Conservation (phyloP, 2,888 invertebrate genomes). For the Nomada ruficornis region DNA sequence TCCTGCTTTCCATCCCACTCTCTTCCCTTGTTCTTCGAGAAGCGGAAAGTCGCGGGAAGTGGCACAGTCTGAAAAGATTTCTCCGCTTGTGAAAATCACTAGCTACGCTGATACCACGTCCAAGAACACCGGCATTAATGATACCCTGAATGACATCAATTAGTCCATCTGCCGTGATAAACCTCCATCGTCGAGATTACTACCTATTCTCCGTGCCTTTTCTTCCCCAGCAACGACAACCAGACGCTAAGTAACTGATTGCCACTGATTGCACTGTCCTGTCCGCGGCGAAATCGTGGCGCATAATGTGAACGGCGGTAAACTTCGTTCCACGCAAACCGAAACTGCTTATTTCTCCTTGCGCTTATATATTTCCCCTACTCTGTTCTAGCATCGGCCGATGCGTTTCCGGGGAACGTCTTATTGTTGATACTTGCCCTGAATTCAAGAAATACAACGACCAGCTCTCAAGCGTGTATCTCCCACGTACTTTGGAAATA, state of each 20-base stretch:
- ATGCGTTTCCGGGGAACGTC: neutral
- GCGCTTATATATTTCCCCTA: neutral
- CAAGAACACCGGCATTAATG: conserved; percentile 72
- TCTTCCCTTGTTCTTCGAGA: conserved; percentile 56
- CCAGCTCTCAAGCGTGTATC: neutral
- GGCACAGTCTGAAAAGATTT: conserved; percentile 77
- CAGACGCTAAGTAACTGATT: conserved; percentile 55
- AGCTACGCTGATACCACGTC: conserved; percentile 66
- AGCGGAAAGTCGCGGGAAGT: conserved; percentile 73
- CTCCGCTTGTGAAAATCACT: conserved; percentile 69
- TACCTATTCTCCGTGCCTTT: conserved; percentile 50
- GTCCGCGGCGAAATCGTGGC: conserved; percentile 9
- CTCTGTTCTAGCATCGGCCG: neutral
- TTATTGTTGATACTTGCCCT: neutral
- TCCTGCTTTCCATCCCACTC: conserved; percentile 27
- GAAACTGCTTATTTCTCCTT: neutral
- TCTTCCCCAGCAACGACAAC: conserved; percentile 24
- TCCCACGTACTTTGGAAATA: neutral
- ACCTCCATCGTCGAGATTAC: conserved; percentile 62
- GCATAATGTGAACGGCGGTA: conserved; percentile 25
- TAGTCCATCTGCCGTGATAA: conserved; percentile 78
- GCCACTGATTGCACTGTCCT: conserved; percentile 35
- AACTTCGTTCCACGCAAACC: conserved; percentile 34
- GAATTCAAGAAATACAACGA: conserved; percentile 14
- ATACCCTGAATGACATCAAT: conserved; percentile 81